Evolutionary conservation across 1,140 invertebrate species (phyloP).

Genomic region (Hylaeus volcanicus): DNA sequence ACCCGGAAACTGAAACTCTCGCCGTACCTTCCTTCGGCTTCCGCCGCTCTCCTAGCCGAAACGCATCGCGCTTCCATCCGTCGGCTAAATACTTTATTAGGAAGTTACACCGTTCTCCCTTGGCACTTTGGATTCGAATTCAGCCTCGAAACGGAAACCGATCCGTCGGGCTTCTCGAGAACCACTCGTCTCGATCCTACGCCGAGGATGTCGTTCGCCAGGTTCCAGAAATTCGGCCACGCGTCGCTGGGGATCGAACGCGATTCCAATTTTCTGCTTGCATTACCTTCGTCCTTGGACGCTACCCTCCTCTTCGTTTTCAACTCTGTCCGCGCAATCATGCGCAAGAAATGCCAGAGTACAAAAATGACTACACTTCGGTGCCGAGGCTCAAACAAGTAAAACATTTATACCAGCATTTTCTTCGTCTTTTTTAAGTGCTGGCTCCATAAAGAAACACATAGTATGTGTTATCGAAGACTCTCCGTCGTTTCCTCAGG

Average conservation of each 20-base stretch:
- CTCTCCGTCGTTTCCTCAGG: too few species aligned
- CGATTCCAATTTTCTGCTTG: too few species aligned
- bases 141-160: constrained; percentile 44
- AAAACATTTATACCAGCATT: too few species aligned
- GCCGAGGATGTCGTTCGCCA: neutral
- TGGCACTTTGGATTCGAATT: constrained; percentile 45
- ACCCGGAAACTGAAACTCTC: constrained; percentile 78
- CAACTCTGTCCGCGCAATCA: too few species aligned
- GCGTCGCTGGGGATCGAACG: neutral
- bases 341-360: too few species aligned
- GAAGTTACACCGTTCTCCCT: constrained; percentile 69
- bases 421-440: too few species aligned
- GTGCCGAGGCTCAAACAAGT: too few species aligned
- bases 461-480: too few species aligned
- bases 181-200: neutral
- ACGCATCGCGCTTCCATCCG: constrained; percentile 67
- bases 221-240: neutral
- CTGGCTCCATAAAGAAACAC: too few species aligned
- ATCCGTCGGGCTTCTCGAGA: neutral
- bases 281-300: too few species aligned
- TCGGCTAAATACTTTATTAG: constrained; percentile 75
- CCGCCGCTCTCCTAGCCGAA: neutral
- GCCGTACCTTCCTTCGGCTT: constrained; percentile 35
- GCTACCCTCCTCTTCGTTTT: too few species aligned
- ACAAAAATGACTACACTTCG: too few species aligned